Evolutionary conservation across 2,113 vertebrate genomes (phyloP).

Genomic region (Abramis brama): DNA sequence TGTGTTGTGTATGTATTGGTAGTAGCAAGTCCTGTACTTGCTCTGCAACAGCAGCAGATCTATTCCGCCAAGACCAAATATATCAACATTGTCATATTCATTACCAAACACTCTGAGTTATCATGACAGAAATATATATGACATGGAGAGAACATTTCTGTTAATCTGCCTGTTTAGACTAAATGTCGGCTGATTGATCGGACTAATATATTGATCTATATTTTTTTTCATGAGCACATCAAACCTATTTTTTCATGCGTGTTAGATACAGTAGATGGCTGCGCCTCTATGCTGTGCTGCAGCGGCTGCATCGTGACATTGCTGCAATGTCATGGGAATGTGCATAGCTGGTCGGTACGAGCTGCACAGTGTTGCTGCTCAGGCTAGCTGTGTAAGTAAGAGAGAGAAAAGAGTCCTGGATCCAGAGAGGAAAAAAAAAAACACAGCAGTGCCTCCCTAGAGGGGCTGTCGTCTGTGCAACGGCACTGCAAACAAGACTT

Average conservation of each 20-base stretch:
- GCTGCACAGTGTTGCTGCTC: not conserved
- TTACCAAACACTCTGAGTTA: no score
- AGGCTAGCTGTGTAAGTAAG: conserved; percentile 62
- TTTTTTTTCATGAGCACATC: not conserved
- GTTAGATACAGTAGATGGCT: not conserved
- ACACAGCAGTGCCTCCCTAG: conserved; percentile 27
- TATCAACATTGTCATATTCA: no score
- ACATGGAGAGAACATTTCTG: no score
- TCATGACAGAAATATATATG: no score
- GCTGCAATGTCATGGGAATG: conserved; percentile 70
- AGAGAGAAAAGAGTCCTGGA: conserved; percentile 34
- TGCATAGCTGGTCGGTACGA: conserved; percentile 27
- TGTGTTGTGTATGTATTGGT: no score
- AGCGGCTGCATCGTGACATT: conserved; percentile 62
- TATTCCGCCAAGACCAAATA: no score
- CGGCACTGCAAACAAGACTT: conserved; percentile 51
- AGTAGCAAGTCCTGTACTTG: no score
- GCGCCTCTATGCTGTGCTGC: not conserved
- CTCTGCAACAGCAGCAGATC: no score
- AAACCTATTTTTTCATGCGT: not conserved
- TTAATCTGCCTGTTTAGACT: no score
- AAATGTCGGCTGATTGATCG: no score
- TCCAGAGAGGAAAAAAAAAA: conserved; percentile 52
- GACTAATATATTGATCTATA: no score
- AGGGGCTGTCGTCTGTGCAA: conserved; percentile 9